phyloP scores from a whole-genome alignment of 2,797 vertebrate species.

The Garrulus glandarius region DNA sequence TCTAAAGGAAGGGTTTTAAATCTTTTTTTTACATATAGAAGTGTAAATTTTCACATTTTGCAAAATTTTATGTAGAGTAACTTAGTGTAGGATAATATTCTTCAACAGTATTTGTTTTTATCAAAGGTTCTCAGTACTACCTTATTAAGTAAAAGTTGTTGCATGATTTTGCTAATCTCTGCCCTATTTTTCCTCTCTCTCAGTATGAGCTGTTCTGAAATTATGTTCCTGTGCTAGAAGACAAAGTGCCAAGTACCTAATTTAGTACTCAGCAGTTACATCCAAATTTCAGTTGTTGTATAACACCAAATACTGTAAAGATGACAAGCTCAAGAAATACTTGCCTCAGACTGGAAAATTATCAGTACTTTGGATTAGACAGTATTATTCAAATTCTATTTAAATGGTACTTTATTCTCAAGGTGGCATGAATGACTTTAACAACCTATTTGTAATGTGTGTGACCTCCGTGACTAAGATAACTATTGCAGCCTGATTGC shows the following conservation, averaged over 20 bases:
- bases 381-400: neutral
- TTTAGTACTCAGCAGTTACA: constrained; percentile 35
- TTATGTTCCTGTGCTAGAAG: constrained; percentile 43
- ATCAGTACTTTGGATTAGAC: neutral
- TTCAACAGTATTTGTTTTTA: neutral
- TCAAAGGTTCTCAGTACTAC: neutral
- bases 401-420: neutral
- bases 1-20: rapidly evolving
- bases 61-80: neutral
- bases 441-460: neutral
- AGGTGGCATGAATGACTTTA: neutral
- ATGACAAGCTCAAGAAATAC: neutral
- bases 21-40: neutral
- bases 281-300: constrained; percentile 50
- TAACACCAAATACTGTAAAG: constrained; percentile 25
- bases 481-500: neutral
- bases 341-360: neutral
- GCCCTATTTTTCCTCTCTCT: constrained; percentile 27
- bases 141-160: constrained; percentile 53
- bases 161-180: neutral
- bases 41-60: neutral
- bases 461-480: neutral
- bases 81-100: neutral
- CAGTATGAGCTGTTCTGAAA: constrained; percentile 58
- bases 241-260: constrained; percentile 55